Conservation (phyloP, 2,888 invertebrate genomes). For the Globia sparganii region DNA sequence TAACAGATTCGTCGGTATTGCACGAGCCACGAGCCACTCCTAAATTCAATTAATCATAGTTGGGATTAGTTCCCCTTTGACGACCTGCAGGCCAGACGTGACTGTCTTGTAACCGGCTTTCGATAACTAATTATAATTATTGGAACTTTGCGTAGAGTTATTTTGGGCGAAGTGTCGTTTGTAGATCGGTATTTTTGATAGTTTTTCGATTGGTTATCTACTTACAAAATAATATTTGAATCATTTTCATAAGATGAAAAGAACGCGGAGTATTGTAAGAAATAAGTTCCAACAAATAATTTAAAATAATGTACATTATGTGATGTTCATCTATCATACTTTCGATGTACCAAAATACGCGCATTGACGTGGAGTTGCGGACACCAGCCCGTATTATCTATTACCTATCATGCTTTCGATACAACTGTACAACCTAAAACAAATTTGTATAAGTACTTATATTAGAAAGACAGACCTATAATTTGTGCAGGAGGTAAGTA, state of each 20-base stretch:
- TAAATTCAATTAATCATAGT: slow-evolving; percentile 89
- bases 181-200: background rate
- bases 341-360: no score
- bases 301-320: background rate
- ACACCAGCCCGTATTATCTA: no score
- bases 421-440: no score
- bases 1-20: slow-evolving; percentile 84
- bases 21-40: slow-evolving; percentile 73
- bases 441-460: background rate
- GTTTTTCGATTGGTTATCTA: background rate
- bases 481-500: no score
- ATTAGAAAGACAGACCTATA: background rate
- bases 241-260: background rate
- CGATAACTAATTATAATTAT: slow-evolving; percentile 70
- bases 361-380: no score
- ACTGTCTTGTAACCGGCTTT: slow-evolving; percentile 77
- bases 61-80: slow-evolving; percentile 88
- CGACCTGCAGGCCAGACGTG: slow-evolving; percentile 82
- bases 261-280: background rate
- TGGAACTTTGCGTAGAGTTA: slow-evolving; percentile 43
- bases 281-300: background rate
- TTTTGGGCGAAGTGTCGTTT: slow-evolving; percentile 25
- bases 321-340: background rate
- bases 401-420: no score
- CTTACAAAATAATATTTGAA: background rate